phyloP scores from a whole-genome alignment of 2,113 vertebrate species.

The Corythornis vintsioides region DNA sequence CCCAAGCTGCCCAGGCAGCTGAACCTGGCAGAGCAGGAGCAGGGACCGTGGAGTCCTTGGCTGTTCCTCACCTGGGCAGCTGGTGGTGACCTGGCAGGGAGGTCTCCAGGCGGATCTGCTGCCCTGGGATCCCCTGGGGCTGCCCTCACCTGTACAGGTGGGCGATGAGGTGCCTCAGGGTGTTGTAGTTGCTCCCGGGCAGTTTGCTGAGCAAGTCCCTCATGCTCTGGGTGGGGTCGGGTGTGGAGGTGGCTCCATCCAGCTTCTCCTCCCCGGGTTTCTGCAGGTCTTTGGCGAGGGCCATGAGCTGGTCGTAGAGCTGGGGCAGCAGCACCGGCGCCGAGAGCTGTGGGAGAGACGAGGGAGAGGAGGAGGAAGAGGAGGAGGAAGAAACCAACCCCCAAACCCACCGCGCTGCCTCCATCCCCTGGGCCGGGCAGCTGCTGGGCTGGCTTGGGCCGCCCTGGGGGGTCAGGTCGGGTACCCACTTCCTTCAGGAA shows the following conservation, averaged over 20 bases:
- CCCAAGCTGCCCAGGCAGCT: background rate
- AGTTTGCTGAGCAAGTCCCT: constrained; percentile 81
- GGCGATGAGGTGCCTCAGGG: constrained; percentile 82
- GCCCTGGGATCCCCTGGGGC: no score
- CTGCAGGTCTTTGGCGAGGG: constrained; percentile 82
- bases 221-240: constrained; percentile 65
- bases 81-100: background rate
- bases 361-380: background rate
- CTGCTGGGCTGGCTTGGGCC: no score
- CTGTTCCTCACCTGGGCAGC: fast-evolving
- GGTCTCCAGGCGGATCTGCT: background rate
- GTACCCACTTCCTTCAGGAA: constrained; percentile 90
- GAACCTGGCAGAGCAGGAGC: background rate
- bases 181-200: constrained; percentile 84
- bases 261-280: background rate
- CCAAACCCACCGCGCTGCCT: no score
- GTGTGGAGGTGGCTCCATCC: background rate
- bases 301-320: constrained; percentile 84
- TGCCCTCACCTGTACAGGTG: constrained; percentile 85
- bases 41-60: background rate
- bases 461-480: no score
- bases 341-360: constrained; percentile 79
- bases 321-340: constrained; percentile 86
- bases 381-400: background rate
- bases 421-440: no score